Percentiles rank a stretch among this genome's conserved stretches.
These are phyloP conservation scores for Drosophila silvestris DNA, from an alignment of 2,888 invertebrate species.

Conservation along the genomic window DNA sequence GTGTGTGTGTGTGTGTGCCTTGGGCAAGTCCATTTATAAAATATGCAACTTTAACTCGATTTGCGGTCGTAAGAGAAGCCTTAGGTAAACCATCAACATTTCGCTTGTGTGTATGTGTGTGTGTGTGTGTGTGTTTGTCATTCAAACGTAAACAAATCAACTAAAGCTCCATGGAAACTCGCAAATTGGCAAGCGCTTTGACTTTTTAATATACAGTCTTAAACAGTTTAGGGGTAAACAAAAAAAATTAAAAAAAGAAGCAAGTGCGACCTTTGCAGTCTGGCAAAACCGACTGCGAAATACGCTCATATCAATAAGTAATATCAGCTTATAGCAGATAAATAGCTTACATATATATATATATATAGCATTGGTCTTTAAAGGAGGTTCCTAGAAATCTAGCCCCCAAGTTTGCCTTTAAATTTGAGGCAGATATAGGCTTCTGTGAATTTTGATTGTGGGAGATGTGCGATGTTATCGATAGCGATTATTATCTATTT, in stretches of 20 bases:
- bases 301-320: not conserved
- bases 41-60: conserved; percentile 59
- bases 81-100: conserved; percentile 40
- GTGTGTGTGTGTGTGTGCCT: conserved; percentile 25
- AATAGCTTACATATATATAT: too few relatives aligned
- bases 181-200: conserved; percentile 34
- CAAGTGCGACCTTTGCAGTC: not conserved
- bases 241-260: not conserved
- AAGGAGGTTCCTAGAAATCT: not conserved
- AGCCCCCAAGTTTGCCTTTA: too few relatives aligned
- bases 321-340: not conserved
- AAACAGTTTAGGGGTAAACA: conserved; percentile 18
- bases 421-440: too few relatives aligned
- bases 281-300: not conserved
- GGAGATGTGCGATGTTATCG: not conserved
- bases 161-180: conserved; percentile 31
- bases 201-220: conserved; percentile 31
- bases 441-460: not conserved
- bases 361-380: too few relatives aligned
- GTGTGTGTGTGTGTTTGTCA: conserved; percentile 18
- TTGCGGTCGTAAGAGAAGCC: conserved; percentile 54
- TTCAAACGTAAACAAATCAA: conserved; percentile 63
- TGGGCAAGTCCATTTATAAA: conserved; percentile 19
- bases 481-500: not conserved
- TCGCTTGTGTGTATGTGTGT: conserved; percentile 1